A percentile compares a stretch with the other conserved stretches of the same genome.
Evolutionary conservation across 1,140 invertebrate genomes (phyloP).

Genomic region (Scaptomyza montana): DNA sequence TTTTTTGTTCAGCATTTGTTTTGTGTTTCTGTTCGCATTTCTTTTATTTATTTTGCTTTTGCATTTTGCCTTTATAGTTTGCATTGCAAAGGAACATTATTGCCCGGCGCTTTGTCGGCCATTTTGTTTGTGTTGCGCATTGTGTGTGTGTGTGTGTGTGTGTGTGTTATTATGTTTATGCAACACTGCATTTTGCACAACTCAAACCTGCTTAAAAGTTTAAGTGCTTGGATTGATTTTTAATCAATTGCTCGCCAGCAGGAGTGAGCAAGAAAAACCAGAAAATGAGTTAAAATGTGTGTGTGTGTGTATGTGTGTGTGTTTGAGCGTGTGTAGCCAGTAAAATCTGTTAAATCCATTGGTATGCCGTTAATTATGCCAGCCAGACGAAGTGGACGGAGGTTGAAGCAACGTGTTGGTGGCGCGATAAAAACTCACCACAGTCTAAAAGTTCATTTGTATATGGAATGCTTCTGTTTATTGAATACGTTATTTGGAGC

Average conservation of each 20-base stretch:
- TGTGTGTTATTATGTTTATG: conserved; percentile 67
- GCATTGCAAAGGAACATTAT: conserved; percentile 40
- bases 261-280: conserved; percentile 1
- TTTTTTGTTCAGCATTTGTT: conserved; percentile 53
- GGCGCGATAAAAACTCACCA: background rate
- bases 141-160: conserved; percentile 16
- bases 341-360: conserved; percentile 37
- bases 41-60: conserved; percentile 61
- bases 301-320: background rate
- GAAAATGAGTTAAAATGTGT: too few relatives aligned
- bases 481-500: conserved; percentile 31
- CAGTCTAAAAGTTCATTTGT: background rate
- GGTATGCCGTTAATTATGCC: conserved; percentile 45
- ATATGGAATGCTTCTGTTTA: conserved; percentile 1
- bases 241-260: conserved; percentile 53
- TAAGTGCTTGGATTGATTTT: conserved; percentile 74
- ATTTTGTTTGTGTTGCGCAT: conserved; percentile 57
- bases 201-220: conserved; percentile 76
- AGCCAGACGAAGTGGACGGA: conserved; percentile 1
- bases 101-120: conserved; percentile 59
- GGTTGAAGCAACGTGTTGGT: background rate
- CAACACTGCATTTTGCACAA: conserved; percentile 74
- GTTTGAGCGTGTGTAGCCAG: conserved; percentile 25
- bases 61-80: conserved; percentile 53
- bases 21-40: conserved; percentile 17